A percentile compares a stretch with the other conserved stretches of the same genome.
phyloP scores from a whole-genome alignment of 2,113 vertebrate genomes.

The Apodemus speciosus region DNA sequence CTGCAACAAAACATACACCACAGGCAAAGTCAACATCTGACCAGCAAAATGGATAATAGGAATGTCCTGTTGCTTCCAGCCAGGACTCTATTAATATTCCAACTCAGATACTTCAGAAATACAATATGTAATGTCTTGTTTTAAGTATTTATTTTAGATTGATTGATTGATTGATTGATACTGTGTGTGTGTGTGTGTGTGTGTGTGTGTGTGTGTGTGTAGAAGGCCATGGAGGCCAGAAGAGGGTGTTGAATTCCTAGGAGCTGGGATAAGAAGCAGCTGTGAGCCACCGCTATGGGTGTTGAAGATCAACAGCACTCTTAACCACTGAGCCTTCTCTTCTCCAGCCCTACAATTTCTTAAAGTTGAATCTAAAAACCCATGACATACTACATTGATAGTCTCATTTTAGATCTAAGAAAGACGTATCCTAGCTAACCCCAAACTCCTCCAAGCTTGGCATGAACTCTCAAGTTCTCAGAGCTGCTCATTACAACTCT shows the following conservation, averaged over 20 bases:
- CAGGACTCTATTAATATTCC: neutral
- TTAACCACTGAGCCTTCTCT: neutral
- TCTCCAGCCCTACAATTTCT: neutral
- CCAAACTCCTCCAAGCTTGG: slow-evolving; percentile 4
- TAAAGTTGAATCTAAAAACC: slow-evolving; percentile 29
- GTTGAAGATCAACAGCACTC: neutral
- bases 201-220: neutral
- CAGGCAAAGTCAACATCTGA: neutral
- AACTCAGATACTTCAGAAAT: slow-evolving; percentile 31
- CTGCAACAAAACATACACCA: slow-evolving; percentile 80
- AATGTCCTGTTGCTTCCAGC: neutral
- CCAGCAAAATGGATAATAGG: accelerated
- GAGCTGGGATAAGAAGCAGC: neutral
- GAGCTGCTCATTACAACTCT: neutral
- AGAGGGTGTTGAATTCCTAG: neutral
- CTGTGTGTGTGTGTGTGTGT: neutral
- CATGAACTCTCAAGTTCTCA: neutral
- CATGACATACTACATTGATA: neutral
- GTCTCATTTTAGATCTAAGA: neutral
- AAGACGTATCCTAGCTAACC: neutral
- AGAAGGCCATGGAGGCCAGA: neutral
- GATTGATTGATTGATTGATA: no score
- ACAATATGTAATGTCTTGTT: neutral
- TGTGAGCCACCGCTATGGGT: no score
- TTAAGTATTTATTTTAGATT: neutral